These are phyloP conservation scores for Cerceris ruficornis DNA, from an alignment of 2,888 invertebrate genomes.

Conservation along the genomic window DNA sequence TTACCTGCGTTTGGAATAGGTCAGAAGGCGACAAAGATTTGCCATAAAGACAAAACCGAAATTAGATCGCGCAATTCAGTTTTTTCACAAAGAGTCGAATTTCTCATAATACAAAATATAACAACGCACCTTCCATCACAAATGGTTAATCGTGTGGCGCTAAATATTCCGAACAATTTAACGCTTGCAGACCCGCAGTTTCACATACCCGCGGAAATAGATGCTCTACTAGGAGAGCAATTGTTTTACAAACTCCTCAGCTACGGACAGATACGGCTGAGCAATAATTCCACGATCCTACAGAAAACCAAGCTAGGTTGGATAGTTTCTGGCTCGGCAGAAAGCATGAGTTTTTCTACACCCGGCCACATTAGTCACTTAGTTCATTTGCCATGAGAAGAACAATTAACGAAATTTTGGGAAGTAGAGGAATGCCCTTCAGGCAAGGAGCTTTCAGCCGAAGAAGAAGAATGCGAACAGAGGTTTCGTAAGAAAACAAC, in stretches of 20 bases:
- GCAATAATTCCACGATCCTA: background rate
- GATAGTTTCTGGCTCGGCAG: background rate
- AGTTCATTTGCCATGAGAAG: background rate
- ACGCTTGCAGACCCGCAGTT: constrained; percentile 14
- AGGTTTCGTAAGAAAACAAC: background rate
- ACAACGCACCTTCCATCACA: no score
- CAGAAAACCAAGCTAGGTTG: constrained; percentile 19
- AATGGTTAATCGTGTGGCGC: background rate
- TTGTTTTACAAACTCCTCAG: constrained; percentile 5
- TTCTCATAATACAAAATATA: no score
- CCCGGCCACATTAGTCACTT: background rate
- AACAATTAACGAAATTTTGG: constrained; percentile 8
- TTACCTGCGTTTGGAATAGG: no score
- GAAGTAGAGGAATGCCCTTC: constrained; percentile 6
- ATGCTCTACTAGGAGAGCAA: constrained; percentile 12
- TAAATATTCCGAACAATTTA: background rate
- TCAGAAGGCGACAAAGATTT: no score
- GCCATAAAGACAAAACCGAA: no score
- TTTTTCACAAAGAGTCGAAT: no score
- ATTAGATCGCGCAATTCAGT: no score
- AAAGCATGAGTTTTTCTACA: no score
- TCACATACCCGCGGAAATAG: constrained; percentile 8
- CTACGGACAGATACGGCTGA: background rate
- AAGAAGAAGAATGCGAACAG: background rate
- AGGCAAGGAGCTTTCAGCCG: background rate